Conservation (phyloP, 2,113 vertebrate genomes). For the Malurus elegans region DNA sequence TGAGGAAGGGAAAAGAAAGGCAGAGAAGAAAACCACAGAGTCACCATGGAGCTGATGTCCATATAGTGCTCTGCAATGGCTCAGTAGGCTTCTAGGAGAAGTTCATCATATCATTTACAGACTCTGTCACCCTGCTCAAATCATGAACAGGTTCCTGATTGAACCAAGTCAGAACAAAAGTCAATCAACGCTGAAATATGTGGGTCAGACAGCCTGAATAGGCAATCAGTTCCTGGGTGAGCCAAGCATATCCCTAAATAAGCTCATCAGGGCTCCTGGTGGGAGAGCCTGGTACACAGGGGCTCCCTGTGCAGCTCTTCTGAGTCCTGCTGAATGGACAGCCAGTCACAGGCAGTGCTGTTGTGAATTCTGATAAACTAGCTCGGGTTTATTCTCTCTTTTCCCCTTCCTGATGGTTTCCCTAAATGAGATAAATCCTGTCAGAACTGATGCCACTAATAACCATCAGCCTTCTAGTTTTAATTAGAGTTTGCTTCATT, state of each 20-base stretch:
- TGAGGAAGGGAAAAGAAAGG: background rate
- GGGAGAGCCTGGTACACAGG: background rate
- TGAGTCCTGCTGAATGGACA: background rate
- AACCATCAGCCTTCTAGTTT: conserved; percentile 68
- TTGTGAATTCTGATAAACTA: conserved; percentile 44
- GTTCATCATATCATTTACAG: background rate
- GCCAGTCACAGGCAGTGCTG: background rate
- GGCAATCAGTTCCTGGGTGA: conserved; percentile 23
- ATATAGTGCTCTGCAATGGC: background rate
- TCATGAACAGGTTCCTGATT: background rate
- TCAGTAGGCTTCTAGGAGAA: background rate
- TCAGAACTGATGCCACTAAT: conserved; percentile 68
- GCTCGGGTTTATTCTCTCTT: background rate
- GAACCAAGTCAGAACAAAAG: conserved; percentile 8
- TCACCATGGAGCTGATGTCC: background rate
- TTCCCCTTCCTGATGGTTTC: conserved; percentile 21
- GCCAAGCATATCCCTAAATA: conserved; percentile 3
- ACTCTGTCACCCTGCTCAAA: background rate
- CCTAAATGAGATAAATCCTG: conserved; percentile 61
- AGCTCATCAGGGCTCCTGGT: conserved; percentile 1
- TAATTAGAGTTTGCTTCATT: conserved; percentile 76
- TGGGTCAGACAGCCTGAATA: conserved; percentile 34
- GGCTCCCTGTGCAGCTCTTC: background rate
- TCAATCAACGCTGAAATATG: conserved; percentile 23
- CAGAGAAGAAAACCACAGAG: background rate